Evolutionary conservation across 2,797 vertebrate species (phyloP).

Genomic region (Lithobates pipiens): DNA sequence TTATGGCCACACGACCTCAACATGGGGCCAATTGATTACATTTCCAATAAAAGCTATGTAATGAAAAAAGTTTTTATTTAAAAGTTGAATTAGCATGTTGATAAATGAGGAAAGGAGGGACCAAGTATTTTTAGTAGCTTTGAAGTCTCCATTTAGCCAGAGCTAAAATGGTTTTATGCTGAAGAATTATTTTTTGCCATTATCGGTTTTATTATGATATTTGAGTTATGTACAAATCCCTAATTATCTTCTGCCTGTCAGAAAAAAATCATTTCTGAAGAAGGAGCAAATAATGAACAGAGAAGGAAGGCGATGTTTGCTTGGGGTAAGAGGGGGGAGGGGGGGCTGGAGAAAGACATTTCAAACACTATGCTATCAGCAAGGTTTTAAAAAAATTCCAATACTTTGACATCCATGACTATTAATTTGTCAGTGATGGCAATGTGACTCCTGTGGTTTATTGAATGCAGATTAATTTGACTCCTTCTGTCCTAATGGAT

Average conservation of each 20-base stretch:
- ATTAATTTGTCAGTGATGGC: slow-evolving; percentile 38
- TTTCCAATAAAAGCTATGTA: too few species aligned
- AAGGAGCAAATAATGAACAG: slow-evolving; percentile 41
- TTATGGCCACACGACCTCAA: too few species aligned
- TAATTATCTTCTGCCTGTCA: slow-evolving; percentile 51
- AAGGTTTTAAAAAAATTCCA: slow-evolving; percentile 24
- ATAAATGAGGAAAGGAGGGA: too few species aligned
- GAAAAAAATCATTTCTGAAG: slow-evolving; percentile 49
- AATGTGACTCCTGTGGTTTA: slow-evolving; percentile 6
- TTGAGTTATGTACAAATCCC: slow-evolving; percentile 52
- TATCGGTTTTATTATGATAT: slow-evolving; percentile 50
- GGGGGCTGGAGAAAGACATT: neutral
- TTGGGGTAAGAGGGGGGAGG: slow-evolving; percentile 35
- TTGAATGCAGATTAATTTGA: slow-evolving; percentile 14
- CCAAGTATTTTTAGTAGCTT: too few species aligned
- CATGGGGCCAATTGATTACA: too few species aligned
- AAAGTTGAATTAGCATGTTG: too few species aligned
- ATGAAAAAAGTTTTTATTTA: too few species aligned
- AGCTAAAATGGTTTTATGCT: slow-evolving; percentile 27
- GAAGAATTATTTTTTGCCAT: neutral
- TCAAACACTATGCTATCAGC: slow-evolving; percentile 20
- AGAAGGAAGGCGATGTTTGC: slow-evolving; percentile 46
- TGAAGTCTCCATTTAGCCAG: neutral
- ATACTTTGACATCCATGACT: slow-evolving; percentile 25
- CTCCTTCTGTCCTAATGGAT: neutral